Base-by-base conservation (phyloP, 1,140 invertebrate species). In the Drosophila azteca region DNA sequence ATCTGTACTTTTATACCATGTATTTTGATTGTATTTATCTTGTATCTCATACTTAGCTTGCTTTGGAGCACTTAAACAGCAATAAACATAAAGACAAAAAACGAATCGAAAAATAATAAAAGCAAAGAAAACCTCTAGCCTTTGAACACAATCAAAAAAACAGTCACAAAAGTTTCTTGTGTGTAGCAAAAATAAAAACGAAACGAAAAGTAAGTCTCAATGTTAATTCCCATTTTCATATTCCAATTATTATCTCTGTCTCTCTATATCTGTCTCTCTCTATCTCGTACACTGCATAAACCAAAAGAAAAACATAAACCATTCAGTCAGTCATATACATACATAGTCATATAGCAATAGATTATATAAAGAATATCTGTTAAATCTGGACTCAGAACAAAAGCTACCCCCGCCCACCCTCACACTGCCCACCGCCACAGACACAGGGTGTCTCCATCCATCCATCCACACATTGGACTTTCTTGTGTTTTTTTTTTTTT, bases 1-100 rank as follows among this genome's bases (percentile, higher is more conserved):
- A 80, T 78, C 64, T 87, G 78, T 81, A 88, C 62, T 88, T 62
- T 81, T 81, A 81, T 81, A 79, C 82, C 79, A 82, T 65, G 82
- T 87, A 88, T 88, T 90, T 90, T 90, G 70, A 90, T 79, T 90
- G 82, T 90, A 87, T 72, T 90, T 90, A 90, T 90, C 87, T 90
- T 90, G 89, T 90, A 90, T 90, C 90, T 90, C 90, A 90, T 90
- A 90, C 90, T 84, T 90, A 90, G 90, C 90, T 90, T 90, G 90
- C 90, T 90, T 90, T 90, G 90, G 90, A 90, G 90, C 90, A 90
- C 90, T 83, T 90, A 90, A 85, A 88, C 80, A 74, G 85, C 84
- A 89, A 84, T 65, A 87, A 82, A 83, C 45, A 76, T 55, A 76
- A 68, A 53, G 51, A 76, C 35, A 31, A 31, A 83, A 66, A 64